A percentile compares a stretch with the other conserved stretches of the same genome.
These are phyloP conservation scores for Lycia hirtaria DNA, from an alignment of 2,888 invertebrate genomes.

Conservation along the genomic window DNA sequence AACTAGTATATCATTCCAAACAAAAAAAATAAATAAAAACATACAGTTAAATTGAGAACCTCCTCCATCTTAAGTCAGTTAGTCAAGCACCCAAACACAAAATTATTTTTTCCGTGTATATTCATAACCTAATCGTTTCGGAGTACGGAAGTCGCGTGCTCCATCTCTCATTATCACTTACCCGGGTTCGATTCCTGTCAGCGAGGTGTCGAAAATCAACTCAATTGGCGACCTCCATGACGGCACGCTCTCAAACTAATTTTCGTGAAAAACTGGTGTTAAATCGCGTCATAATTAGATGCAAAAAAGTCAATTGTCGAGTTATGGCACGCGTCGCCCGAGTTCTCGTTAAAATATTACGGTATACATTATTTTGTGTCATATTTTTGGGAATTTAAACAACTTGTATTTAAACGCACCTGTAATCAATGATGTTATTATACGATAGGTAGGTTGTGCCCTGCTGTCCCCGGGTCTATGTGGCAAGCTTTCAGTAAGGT, in stretches of 20 bases:
- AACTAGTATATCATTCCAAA: too few relatives aligned
- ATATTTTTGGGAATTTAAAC: constrained; percentile 8
- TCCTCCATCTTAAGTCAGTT: too few relatives aligned
- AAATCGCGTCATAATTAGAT: constrained; percentile 20
- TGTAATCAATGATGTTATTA: too few relatives aligned
- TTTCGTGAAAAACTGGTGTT: constrained; percentile 37
- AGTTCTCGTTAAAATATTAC: constrained; percentile 19
- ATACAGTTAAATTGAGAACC: too few relatives aligned
- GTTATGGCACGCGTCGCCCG: constrained; percentile 38
- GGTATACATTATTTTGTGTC: constrained; percentile 5
- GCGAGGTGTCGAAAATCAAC: constrained; percentile 47
- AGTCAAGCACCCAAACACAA: not conserved
- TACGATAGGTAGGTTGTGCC: too few relatives aligned
- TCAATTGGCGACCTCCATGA: constrained; percentile 47
- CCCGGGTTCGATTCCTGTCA: constrained; percentile 51
- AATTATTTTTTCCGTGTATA: not conserved
- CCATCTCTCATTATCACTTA: constrained; percentile 48
- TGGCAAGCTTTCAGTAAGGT: too few relatives aligned
- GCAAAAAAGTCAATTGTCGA: constrained; percentile 14
- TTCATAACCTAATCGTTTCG: constrained; percentile 49
- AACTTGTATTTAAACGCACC: not conserved
- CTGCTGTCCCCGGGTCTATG: too few relatives aligned
- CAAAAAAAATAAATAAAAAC: too few relatives aligned
- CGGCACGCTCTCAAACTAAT: constrained; percentile 51
- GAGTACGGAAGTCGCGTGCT: constrained; percentile 70